These are phyloP conservation scores for Thecocarcelia acutangulata DNA, from an alignment of 2,888 invertebrate genomes.

Conservation along the genomic window DNA sequence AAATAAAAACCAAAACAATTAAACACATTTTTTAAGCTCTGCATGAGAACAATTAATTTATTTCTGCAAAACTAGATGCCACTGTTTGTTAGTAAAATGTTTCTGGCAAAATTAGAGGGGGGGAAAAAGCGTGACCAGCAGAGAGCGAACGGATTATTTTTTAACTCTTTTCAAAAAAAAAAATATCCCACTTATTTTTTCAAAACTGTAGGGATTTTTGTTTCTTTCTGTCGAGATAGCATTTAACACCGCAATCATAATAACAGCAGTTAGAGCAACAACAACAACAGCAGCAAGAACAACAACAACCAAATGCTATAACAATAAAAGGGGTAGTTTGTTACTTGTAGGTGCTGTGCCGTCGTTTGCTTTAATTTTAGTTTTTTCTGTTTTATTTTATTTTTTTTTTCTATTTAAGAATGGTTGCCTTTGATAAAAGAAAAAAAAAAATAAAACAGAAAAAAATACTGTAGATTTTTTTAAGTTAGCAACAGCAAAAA, in stretches of 20 bases:
- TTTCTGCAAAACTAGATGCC: conserved; percentile 10
- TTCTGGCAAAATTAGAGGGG: background rate
- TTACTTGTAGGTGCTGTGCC: conserved; percentile 49
- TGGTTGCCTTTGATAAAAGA: conserved; percentile 44
- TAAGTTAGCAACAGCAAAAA: conserved; percentile 55
- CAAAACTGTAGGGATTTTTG: conserved; percentile 37
- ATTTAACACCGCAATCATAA: conserved; percentile 45
- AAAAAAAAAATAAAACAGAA: conserved; percentile 5
- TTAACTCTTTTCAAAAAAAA: conserved; percentile 6
- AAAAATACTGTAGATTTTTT: conserved; percentile 33
- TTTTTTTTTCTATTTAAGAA: conserved; percentile 40
- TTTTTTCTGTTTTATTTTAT: conserved; percentile 1
- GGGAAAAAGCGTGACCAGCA: background rate
- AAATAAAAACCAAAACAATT: conserved; percentile 25
- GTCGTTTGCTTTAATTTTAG: conserved; percentile 28
- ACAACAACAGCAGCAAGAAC: conserved; percentile 7
- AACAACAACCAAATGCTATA: background rate
- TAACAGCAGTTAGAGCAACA: conserved; percentile 26
- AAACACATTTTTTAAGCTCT: conserved; percentile 19
- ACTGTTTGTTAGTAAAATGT: background rate
- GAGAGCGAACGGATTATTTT: conserved; percentile 27
- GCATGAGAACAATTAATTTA: conserved; percentile 5
- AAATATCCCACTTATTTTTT: conserved; percentile 19
- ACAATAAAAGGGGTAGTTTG: conserved; percentile 48
- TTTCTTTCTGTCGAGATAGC: conserved; percentile 11